Base-by-base conservation (phyloP, 1,140 invertebrate species). In the Sycophila sp. region DNA sequence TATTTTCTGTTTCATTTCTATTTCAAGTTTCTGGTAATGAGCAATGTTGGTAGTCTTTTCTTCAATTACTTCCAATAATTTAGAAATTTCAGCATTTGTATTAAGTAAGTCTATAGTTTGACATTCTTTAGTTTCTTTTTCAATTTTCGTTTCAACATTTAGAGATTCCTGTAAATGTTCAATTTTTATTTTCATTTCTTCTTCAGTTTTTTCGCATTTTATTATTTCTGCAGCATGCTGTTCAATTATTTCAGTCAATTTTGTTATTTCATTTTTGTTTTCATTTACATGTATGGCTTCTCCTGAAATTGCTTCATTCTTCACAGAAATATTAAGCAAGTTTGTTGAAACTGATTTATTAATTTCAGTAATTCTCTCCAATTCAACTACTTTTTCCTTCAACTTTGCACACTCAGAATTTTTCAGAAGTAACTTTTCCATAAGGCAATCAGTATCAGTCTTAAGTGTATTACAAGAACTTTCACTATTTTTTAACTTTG, bases 241-340 rank as follows among this genome's bases (percentile, higher is more conserved):
- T 30, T 75, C 60, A n/a, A 74, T 72, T 19, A 22, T 63, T 42
- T 69, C 45, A 13, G 71, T 75, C 7, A 55, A 68, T n/a, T 19
- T 49, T 13, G 49, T 19, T 24, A 47, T 67, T 28, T 76, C 47
- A 24, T 77, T 49, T 4, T 42, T 32, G 17, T 73, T 5, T 56
- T 47, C 45, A 28, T 5, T 58, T 17, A 7, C 7, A 7, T 34
- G 19, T 15, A 30, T 4, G n/a, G 6, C 2, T 36, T 68, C 30
- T 69, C 42, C 13, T 74, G 71, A 26, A 71, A 47, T 19, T 72
- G 78, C 6, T 15, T 75, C 73, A 49, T 71, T 62, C 5, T 73
- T 71, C 19, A 40, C 73, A 17, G 36, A 63, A 62, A 64, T 11
- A 26, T 36, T 30, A 0, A 47, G 24, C 11, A 15, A 34, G 26